These are phyloP conservation scores for Chelonus insularis DNA, from an alignment of 1,140 invertebrate species.

Conservation along the genomic window DNA sequence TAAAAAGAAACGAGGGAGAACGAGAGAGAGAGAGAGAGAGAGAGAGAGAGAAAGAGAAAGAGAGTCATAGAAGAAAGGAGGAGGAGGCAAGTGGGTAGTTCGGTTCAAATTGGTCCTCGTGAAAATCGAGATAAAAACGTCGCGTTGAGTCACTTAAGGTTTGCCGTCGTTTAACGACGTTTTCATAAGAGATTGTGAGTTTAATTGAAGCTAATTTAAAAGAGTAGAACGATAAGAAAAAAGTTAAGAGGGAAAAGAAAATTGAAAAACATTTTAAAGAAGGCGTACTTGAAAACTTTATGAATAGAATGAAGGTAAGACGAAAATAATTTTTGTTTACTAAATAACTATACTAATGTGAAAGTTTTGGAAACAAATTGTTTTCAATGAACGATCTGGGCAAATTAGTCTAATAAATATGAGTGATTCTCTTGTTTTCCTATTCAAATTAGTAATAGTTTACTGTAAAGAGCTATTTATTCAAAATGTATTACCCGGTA, in stretches of 20 bases:
- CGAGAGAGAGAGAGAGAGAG: neutral
- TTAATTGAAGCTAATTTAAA: conserved; percentile 19
- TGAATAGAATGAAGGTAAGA: neutral
- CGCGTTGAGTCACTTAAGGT: conserved; percentile 18
- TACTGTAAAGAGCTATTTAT: too few species aligned
- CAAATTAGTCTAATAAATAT: too few species aligned
- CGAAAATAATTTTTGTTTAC: neutral
- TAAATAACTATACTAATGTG: neutral
- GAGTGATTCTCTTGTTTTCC: too few species aligned
- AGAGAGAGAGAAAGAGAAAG: neutral
- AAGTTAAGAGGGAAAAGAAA: neutral
- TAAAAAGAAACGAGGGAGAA: conserved; percentile 25
- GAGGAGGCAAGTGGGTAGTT: conserved; percentile 27
- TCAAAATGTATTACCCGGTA: too few species aligned
- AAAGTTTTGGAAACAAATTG: too few species aligned
- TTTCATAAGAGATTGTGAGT: conserved; percentile 19
- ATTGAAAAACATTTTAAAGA: neutral
- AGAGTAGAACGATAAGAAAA: neutral
- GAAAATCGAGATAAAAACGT: conserved; percentile 23
- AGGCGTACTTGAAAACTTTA: too few species aligned
- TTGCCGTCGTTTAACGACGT: conserved; percentile 14
- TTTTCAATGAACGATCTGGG: too few species aligned
- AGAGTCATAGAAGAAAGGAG: neutral
- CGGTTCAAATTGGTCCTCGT: conserved; percentile 36
- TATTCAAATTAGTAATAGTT: too few species aligned